Evolutionary conservation across 2,113 vertebrate genomes (phyloP).

Genomic region (Hoplias malabaricus): DNA sequence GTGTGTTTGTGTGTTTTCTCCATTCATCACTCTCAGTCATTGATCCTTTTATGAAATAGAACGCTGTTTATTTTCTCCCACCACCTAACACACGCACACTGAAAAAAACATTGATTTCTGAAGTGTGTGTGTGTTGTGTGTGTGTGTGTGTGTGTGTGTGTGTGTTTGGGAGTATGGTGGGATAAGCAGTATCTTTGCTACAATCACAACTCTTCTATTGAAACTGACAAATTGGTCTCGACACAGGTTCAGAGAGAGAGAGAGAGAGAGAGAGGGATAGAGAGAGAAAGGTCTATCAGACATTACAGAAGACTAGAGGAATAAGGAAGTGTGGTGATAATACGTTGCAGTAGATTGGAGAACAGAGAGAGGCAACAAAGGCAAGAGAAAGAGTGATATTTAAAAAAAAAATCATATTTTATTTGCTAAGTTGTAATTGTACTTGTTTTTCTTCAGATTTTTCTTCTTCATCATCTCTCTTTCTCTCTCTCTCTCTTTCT

Average conservation of each 20-base stretch:
- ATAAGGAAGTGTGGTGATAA: not conserved
- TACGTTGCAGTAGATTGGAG: not conserved
- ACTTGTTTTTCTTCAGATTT: not conserved
- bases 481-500: not conserved
- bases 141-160: slow-evolving; percentile 25
- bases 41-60: slow-evolving; percentile 67
- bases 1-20: not conserved
- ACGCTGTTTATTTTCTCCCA: slow-evolving; percentile 71
- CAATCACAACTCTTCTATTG: slow-evolving; percentile 38
- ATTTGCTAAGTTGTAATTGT: no score
- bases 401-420: no score
- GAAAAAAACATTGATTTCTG: slow-evolving; percentile 67
- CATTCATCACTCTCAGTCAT: slow-evolving; percentile 42
- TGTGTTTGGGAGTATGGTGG: slow-evolving; percentile 16
- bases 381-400: not conserved
- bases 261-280: slow-evolving; percentile 6
- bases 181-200: slow-evolving; percentile 33
- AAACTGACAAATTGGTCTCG: slow-evolving; percentile 46
- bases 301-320: not conserved
- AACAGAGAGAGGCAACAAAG: not conserved
- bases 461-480: slow-evolving; percentile 39
- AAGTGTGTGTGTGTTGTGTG: slow-evolving; percentile 25
- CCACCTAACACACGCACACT: slow-evolving; percentile 57
- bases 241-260: slow-evolving; percentile 18
- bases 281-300: not conserved